Evolutionary conservation across 2,113 vertebrate species (phyloP).

Genomic region (Dissostichus mawsoni): DNA sequence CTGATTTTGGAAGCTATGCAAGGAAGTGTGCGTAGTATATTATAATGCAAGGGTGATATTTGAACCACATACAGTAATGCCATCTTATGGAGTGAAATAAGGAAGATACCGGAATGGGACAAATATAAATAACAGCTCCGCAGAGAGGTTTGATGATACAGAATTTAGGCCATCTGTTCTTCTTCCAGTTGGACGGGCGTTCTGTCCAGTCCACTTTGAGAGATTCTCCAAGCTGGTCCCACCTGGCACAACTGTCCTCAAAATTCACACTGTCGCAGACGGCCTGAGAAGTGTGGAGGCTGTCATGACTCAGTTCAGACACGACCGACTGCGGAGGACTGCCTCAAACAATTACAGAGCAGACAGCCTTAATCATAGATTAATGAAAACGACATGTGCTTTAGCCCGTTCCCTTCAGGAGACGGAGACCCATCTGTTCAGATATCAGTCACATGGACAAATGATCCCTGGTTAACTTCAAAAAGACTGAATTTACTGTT

Average conservation of each 20-base stretch:
- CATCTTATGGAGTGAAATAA: not conserved
- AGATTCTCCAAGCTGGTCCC: constrained; percentile 61
- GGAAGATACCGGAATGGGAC: not conserved
- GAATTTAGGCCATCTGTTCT: constrained; percentile 67
- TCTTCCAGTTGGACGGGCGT: constrained; percentile 58
- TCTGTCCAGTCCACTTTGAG: constrained; percentile 60
- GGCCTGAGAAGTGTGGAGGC: constrained; percentile 64
- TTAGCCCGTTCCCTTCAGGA: constrained; percentile 11
- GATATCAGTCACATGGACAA: constrained; percentile 12
- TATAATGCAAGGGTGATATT: not conserved
- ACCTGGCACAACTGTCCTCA: constrained; percentile 74
- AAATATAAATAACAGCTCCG: constrained; percentile 35
- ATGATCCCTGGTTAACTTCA: constrained; percentile 5
- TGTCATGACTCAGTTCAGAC: constrained; percentile 66
- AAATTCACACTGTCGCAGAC: constrained; percentile 67
- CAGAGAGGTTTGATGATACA: constrained; percentile 49
- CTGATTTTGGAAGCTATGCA: constrained; percentile 30
- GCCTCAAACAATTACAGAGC: constrained; percentile 42
- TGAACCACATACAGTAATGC: not conserved
- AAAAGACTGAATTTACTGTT: not conserved
- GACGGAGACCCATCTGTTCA: not conserved
- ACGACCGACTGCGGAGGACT: constrained; percentile 49
- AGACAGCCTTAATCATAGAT: constrained; percentile 43
- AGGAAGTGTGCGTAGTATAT: constrained; percentile 1
- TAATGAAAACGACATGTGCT: constrained; percentile 34